Percentiles rank a stretch among this genome's conserved stretches.
These are phyloP conservation scores for Phalacrocorax brasilianus DNA, from an alignment of 2,113 vertebrate genomes.

Conservation along the genomic window DNA sequence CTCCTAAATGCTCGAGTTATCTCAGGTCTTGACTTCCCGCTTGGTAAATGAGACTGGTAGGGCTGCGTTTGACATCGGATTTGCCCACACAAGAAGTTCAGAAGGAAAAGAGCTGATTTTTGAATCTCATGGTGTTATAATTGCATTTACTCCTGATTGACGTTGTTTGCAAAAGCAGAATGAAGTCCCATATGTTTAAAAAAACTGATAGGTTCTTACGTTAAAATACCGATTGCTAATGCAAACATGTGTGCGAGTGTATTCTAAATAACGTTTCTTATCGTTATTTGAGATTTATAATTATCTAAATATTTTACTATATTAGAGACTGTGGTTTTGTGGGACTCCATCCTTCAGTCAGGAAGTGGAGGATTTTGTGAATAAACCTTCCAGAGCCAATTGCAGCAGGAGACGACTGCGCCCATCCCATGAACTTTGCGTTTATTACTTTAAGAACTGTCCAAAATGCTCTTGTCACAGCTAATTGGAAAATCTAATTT, in stretches of 20 bases:
- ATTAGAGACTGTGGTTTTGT: background rate
- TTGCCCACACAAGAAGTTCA: background rate
- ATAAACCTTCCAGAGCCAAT: background rate
- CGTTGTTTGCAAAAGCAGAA: background rate
- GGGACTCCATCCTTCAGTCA: background rate
- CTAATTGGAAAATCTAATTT: background rate
- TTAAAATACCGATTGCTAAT: background rate
- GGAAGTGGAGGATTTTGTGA: background rate
- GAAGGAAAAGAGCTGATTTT: constrained; percentile 12
- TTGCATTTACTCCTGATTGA: constrained; percentile 3
- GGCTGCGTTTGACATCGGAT: background rate
- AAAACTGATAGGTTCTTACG: background rate
- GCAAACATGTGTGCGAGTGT: background rate
- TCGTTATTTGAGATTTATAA: background rate
- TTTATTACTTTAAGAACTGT: background rate
- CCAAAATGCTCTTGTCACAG: background rate
- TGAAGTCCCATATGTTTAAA: constrained; percentile 19
- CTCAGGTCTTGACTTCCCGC: background rate
- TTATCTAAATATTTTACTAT: background rate
- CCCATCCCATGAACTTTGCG: background rate
- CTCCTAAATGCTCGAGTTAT: background rate
- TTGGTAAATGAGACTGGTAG: background rate
- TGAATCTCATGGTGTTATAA: background rate
- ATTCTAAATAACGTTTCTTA: background rate
- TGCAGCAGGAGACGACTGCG: background rate